A percentile compares a stretch with the other conserved stretches of the same genome.
Evolutionary conservation across 1,140 invertebrate species (phyloP).

Genomic region (Macrobrachium nipponense): DNA sequence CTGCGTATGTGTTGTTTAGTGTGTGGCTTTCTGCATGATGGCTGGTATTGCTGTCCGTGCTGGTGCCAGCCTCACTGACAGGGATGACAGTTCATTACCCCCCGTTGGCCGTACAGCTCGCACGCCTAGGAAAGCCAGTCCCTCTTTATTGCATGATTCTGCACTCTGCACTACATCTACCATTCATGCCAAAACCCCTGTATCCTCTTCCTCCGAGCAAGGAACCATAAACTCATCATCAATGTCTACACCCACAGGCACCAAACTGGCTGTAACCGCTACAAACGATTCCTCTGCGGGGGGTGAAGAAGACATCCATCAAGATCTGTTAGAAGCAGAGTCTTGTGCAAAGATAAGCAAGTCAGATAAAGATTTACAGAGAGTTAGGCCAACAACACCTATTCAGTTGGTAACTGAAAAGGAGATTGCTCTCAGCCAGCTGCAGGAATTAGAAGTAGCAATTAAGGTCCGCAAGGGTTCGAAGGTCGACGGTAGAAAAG

Average conservation of each 20-base stretch:
- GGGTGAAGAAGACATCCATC: constrained; percentile 39
- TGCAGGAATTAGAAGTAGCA: constrained; percentile 61
- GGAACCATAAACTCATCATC: constrained; percentile 49
- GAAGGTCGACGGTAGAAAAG: constrained; percentile 61
- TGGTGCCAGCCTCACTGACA: constrained; percentile 35
- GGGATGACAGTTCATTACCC: constrained; percentile 44
- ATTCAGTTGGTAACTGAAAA: constrained; percentile 46
- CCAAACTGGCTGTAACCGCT: constrained; percentile 62
- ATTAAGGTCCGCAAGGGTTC: constrained; percentile 60
- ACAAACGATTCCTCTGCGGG: constrained; percentile 55
- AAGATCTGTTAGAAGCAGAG: not conserved
- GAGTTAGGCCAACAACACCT: too few relatives aligned
- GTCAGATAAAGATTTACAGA: too few relatives aligned
- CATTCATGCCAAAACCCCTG: constrained; percentile 24
- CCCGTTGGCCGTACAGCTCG: constrained; percentile 40
- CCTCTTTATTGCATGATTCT: constrained; percentile 57
- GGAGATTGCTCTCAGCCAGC: constrained; percentile 57
- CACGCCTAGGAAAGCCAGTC: constrained; percentile 48
- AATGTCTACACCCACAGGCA: constrained; percentile 58
- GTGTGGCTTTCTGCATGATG: constrained; percentile 62
- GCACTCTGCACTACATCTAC: constrained; percentile 46
- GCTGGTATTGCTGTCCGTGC: constrained; percentile 57
- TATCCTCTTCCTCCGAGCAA: constrained; percentile 24
- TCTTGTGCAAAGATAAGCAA: too few relatives aligned
- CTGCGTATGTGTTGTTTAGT: constrained; percentile 61